Evolutionary conservation across 2,113 vertebrate species (phyloP), one percentile per base, ranked within the genome.

Genomic region (Esox niger): DNA sequence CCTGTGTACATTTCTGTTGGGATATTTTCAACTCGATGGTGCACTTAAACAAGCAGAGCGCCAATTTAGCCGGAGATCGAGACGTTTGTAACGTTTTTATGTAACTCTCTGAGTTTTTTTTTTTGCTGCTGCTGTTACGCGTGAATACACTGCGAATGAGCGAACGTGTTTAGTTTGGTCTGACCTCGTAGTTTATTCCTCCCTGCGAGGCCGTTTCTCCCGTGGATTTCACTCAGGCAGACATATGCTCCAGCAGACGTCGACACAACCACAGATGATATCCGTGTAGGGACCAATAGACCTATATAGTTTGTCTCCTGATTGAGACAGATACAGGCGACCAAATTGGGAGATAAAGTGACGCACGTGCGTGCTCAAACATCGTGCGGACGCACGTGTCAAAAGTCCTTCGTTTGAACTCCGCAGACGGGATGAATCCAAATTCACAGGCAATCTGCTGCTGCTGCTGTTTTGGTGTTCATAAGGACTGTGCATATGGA

Each of bases 371-470:
- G 27, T 25, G 29, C 55, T 27, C 55, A 57, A 25, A 38, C 21
- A 38, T 33, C 23, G 15, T 33, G 61, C 35, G 47, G 7, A 32
- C 32, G 29, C 57, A 49, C 43, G 62, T n/a, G 57, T 52, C n/a
- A 21, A 23, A 52, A 23, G 47, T 52, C 47, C 47, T n/a, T 23
- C 0, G 47, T 52, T 52, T 52, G 6, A 52, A 21, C 13, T 43
- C 38, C 38, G 17, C 38, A 1, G 3, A 15, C 13, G 21, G 11
- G 11, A 23, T 46, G 5, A 27, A n/a, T 66, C 26, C 32, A 62
- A 66, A 66, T 65, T 56, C 57, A 70, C 52, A 21, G 35, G 47
- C 46, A 70, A 21, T 70, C 62, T 66, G 57, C 68, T 35, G 20
- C 68, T 35, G 20, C 58, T 70, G 32, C 25, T 62, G 30, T 33